Percentiles rank a stretch among this genome's conserved stretches.
Evolutionary conservation across 2,113 vertebrate species (phyloP).

Genomic region (Columba livia): DNA sequence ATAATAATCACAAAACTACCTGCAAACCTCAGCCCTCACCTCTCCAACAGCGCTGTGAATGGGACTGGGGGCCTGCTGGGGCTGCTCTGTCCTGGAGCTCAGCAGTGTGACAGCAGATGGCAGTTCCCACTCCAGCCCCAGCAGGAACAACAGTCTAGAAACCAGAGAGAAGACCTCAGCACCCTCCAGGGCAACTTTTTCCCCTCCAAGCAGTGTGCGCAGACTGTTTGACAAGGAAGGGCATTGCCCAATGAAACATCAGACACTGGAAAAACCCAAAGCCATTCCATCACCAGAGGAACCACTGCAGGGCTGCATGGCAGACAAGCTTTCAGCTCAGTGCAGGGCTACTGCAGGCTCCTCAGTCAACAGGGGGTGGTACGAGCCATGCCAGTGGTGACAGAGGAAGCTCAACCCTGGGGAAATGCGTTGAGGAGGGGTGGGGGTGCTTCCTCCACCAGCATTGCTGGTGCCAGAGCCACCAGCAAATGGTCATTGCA

Average conservation of each 20-base stretch:
- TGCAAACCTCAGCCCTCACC: not conserved
- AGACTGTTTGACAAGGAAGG: not conserved
- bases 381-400: not conserved
- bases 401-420: not conserved
- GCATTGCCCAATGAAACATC: not conserved
- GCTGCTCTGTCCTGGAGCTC: not conserved
- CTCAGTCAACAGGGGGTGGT: not conserved
- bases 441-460: not conserved
- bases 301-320: fast-evolving
- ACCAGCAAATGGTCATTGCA: not conserved
- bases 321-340: fast-evolving
- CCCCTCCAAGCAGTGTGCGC: not conserved
- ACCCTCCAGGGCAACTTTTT: not conserved
- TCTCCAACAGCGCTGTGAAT: not conserved
- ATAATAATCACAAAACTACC: not conserved
- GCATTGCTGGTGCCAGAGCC: not conserved
- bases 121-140: not conserved
- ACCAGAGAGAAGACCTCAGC: not conserved
- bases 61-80: too few relatives aligned
- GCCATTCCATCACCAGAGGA: fast-evolving
- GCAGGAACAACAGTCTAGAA: not conserved
- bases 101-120: not conserved
- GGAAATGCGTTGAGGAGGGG: not conserved
- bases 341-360: not conserved
- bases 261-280: not conserved